Percentiles rank a stretch among this genome's conserved stretches.
These are phyloP conservation scores for Papilio protenor DNA, from an alignment of 2,888 invertebrate species.

Conservation along the genomic window DNA sequence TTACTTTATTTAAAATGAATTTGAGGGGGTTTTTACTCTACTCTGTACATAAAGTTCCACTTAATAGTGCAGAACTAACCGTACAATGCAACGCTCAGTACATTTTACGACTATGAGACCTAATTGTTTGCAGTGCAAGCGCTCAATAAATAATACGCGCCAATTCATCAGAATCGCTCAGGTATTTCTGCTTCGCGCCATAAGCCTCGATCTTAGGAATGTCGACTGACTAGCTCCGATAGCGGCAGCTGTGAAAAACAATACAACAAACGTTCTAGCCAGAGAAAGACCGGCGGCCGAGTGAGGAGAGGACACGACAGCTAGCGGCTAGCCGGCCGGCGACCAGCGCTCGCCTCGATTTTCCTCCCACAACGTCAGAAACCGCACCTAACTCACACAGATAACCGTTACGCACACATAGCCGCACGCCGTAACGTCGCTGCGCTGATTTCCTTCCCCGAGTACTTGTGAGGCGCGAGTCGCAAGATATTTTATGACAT, in stretches of 20 bases:
- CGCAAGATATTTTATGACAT: slow-evolving; percentile 54
- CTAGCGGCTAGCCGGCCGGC: slow-evolving; percentile 51
- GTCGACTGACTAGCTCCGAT: slow-evolving; percentile 75
- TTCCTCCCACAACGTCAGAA: slow-evolving; percentile 63
- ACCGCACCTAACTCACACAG: slow-evolving; percentile 63
- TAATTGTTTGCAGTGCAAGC: slow-evolving; percentile 56
- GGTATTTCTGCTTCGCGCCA: slow-evolving; percentile 80
- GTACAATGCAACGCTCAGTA: slow-evolving; percentile 5
- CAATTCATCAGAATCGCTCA: slow-evolving; percentile 77
- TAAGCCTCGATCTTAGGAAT: slow-evolving; percentile 75
- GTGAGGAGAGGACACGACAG: slow-evolving; percentile 51
- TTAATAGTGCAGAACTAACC: slow-evolving; percentile 20
- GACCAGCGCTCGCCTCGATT: slow-evolving; percentile 58
- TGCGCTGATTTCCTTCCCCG: slow-evolving; percentile 76
- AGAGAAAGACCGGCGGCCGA: slow-evolving; percentile 61
- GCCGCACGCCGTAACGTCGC: slow-evolving; percentile 66
- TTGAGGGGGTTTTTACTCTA: background rate
- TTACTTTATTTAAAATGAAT: background rate
- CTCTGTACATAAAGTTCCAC: background rate
- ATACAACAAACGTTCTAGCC: slow-evolving; percentile 60
- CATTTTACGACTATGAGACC: slow-evolving; percentile 33
- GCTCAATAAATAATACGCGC: slow-evolving; percentile 69
- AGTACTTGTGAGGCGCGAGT: slow-evolving; percentile 61
- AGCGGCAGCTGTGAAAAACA: slow-evolving; percentile 60
- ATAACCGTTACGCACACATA: slow-evolving; percentile 53